phyloP scores from a whole-genome alignment of 2,113 vertebrate genomes.

The Poicephalus meyeri region DNA sequence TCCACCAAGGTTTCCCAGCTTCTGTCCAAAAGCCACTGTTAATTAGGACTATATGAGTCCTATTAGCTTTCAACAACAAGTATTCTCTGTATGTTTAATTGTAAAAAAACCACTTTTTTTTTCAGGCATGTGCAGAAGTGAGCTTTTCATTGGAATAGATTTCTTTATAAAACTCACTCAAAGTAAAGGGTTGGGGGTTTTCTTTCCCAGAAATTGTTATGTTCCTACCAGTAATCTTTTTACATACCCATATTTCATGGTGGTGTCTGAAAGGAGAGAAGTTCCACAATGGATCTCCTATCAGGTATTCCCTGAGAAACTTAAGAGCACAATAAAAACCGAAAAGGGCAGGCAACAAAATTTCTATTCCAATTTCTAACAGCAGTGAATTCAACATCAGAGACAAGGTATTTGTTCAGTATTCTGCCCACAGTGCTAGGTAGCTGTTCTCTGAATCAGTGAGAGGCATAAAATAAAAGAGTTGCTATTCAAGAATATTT shows the following conservation, averaged over 20 bases:
- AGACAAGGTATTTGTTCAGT: background rate
- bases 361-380: background rate
- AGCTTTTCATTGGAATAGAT: background rate
- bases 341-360: background rate
- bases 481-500: background rate
- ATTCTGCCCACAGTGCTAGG: background rate
- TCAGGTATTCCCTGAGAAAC: background rate
- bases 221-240: background rate
- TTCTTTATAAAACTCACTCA: background rate
- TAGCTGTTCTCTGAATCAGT: background rate
- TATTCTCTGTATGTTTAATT: background rate
- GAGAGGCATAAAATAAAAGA: slow-evolving; percentile 8
- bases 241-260: background rate
- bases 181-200: background rate
- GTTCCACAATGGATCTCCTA: background rate
- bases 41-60: background rate
- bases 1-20: background rate
- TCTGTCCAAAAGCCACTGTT: accelerated
- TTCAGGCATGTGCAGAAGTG: background rate
- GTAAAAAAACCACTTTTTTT: background rate
- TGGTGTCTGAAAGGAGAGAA: background rate
- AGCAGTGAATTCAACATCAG: background rate
- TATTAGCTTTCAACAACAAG: background rate
- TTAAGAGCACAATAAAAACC: background rate
- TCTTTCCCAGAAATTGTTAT: background rate